A percentile compares a stretch with the other conserved stretches of the same genome.
These are phyloP conservation scores for Willisornis vidua DNA, from an alignment of 2,113 vertebrate species.

Conservation along the genomic window DNA sequence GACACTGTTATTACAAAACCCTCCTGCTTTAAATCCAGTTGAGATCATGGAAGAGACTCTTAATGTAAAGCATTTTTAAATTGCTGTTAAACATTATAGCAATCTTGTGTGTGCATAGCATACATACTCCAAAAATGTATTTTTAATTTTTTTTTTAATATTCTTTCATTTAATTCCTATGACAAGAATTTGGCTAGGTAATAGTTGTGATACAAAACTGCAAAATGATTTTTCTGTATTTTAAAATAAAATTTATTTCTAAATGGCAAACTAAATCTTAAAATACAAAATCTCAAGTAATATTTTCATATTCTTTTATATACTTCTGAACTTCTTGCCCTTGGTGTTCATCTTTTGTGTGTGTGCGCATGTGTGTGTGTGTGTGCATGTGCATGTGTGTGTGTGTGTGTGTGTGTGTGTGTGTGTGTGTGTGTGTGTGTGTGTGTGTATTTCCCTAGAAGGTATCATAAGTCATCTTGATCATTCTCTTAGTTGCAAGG, in stretches of 20 bases:
- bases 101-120: background rate
- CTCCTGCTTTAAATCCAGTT: background rate
- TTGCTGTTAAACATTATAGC: background rate
- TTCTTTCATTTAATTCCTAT: background rate
- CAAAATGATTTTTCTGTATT: background rate
- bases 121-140: fast-evolving
- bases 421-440: no score
- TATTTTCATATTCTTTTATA: background rate
- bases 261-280: background rate
- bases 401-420: no score
- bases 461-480: background rate
- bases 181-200: background rate
- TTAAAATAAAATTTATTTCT: background rate
- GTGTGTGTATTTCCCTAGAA: background rate
- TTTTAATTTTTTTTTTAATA: background rate
- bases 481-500: background rate
- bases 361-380: no score
- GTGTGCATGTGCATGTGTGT: no score
- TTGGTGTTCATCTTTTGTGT: background rate
- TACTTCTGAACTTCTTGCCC: background rate
- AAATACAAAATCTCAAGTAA: background rate
- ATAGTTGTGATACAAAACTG: background rate
- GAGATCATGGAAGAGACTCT: background rate
- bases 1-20: background rate
- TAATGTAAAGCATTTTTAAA: background rate